Evolutionary conservation across 2,113 vertebrate species (phyloP).

Genomic region (Protobothrops flavoviridis): DNA sequence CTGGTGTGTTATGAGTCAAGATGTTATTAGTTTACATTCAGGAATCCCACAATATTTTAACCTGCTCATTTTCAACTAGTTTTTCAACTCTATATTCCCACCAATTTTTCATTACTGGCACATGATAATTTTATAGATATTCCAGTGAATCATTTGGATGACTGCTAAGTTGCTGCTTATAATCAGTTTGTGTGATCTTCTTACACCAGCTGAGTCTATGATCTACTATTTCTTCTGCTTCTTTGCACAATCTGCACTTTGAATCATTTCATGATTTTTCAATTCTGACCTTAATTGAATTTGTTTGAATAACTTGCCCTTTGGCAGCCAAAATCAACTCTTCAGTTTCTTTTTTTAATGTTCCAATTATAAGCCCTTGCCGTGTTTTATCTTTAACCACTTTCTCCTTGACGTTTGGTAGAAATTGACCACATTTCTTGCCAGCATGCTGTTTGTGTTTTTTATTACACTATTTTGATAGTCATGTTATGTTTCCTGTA

Average conservation of each 20-base stretch:
- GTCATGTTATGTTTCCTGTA: neutral
- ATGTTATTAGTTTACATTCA: neutral
- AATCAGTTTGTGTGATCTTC: neutral
- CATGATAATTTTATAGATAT: neutral
- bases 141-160: neutral
- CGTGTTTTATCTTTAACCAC: neutral
- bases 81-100: neutral
- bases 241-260: neutral
- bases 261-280: neutral
- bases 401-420: neutral
- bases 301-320: neutral
- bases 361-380: neutral
- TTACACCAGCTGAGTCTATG: neutral
- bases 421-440: neutral
- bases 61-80: neutral
- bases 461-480: no score
- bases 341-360: neutral
- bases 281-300: neutral
- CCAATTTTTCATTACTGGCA: neutral
- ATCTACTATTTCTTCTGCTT: neutral
- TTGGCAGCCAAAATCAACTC: neutral
- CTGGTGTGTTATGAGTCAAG: no score
- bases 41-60: neutral
- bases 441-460: neutral
- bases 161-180: neutral